Conservation (phyloP, 2,888 invertebrate genomes). For the Pinctada fucata region DNA sequence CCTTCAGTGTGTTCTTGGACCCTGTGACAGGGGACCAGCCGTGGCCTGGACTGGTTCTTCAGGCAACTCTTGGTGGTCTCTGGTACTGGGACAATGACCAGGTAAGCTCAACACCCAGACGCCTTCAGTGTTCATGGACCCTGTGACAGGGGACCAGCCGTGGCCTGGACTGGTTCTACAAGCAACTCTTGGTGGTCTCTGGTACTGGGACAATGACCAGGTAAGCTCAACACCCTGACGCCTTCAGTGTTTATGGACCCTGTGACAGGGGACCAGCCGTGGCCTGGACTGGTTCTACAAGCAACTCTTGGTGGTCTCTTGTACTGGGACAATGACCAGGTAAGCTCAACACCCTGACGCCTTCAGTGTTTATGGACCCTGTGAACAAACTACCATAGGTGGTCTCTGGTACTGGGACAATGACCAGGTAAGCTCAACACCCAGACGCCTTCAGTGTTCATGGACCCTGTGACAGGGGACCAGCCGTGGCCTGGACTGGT, state of each 20-base stretch:
- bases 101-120: conserved; percentile 40
- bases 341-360: no score
- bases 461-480: conserved; percentile 61
- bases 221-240: conserved; percentile 35
- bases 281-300: conserved; percentile 67
- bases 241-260: no score
- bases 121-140: conserved; percentile 34
- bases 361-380: no score
- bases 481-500: conserved; percentile 69
- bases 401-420: conserved; percentile 70
- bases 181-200: conserved; percentile 61
- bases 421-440: conserved; percentile 71
- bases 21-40: conserved; percentile 62
- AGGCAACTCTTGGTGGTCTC: conserved; percentile 61
- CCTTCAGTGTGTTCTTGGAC: conserved; percentile 64
- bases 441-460: no score
- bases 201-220: conserved; percentile 72
- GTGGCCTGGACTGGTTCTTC: conserved; percentile 66
- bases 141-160: conserved; percentile 63
- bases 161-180: conserved; percentile 69
- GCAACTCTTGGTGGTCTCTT: conserved; percentile 63
- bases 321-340: conserved; percentile 73
- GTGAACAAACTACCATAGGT: conserved; percentile 59
- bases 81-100: conserved; percentile 72
- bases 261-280: conserved; percentile 59